Evolutionary conservation across 2,888 invertebrate species (phyloP).

Genomic region (Pimpla rufipes): DNA sequence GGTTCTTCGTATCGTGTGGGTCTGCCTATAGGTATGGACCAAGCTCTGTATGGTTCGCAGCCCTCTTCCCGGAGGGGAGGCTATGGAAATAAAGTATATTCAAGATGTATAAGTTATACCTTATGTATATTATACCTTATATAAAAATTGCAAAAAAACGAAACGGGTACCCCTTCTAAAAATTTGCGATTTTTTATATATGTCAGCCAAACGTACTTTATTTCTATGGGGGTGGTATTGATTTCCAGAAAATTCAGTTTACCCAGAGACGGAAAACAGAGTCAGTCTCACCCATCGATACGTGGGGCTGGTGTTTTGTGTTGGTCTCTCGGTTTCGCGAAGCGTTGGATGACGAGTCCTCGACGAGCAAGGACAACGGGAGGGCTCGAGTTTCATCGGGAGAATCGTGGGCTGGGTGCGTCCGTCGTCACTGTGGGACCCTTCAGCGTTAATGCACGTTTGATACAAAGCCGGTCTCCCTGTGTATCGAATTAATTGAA

Average conservation of each 20-base stretch:
- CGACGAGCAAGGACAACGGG: conserved; percentile 9
- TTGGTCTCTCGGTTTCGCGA: background rate
- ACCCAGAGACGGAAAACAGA: conserved; percentile 56
- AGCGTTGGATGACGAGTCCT: conserved; percentile 42
- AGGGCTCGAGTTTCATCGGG: conserved; percentile 48
- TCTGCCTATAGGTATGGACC: conserved; percentile 47
- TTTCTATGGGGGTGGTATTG: no score
- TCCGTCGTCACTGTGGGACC: conserved; percentile 26
- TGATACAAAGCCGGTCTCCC: conserved; percentile 9
- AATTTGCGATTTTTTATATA: no score
- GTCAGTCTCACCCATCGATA: background rate
- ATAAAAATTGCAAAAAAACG: no score
- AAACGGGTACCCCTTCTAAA: no score
- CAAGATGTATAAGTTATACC: no score
- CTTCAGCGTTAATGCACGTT: conserved; percentile 21
- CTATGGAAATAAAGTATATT: no score
- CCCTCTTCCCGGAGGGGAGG: conserved; percentile 65
- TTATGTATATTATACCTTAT: no score
- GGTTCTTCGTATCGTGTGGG: conserved; percentile 28
- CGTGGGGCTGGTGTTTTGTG: conserved; percentile 19
- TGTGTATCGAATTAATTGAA: conserved; percentile 49
- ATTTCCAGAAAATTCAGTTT: conserved; percentile 78
- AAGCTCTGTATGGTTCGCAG: conserved; percentile 24
- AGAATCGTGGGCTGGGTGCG: conserved; percentile 21
- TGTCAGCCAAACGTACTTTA: no score